Conservation (phyloP, 2,888 invertebrate genomes). For the Camptogramma bilineatum region DNA sequence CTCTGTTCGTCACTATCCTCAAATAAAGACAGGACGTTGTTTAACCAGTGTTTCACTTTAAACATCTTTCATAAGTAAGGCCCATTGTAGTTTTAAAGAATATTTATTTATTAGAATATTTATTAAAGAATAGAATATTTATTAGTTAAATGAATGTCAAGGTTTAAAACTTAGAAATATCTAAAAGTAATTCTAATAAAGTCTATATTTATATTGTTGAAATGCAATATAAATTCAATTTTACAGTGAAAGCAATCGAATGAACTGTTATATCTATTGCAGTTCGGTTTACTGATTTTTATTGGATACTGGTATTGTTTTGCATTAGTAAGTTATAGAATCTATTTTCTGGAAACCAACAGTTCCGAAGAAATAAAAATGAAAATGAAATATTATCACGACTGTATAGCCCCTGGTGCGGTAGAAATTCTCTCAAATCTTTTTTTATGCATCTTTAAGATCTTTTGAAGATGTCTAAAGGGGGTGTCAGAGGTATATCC, state of each 20-base stretch:
- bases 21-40: too few relatives aligned
- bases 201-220: not conserved
- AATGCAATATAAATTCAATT: not conserved
- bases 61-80: too few relatives aligned
- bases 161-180: not conserved
- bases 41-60: too few relatives aligned
- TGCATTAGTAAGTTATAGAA: not conserved
- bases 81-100: too few relatives aligned
- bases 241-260: not conserved
- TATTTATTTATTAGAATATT: too few relatives aligned
- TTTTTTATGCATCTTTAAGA: too few relatives aligned
- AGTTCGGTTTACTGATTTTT: not conserved
- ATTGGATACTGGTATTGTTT: not conserved
- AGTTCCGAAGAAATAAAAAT: not conserved
- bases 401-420: too few relatives aligned
- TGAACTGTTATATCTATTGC: not conserved
- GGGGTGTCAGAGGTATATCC: too few relatives aligned
- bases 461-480: too few relatives aligned
- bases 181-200: not conserved
- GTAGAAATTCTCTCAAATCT: too few relatives aligned
- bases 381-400: not conserved
- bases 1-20: too few relatives aligned
- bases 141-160: slow-evolving; percentile 30
- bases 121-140: too few relatives aligned
- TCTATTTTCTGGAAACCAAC: not conserved